These are phyloP conservation scores for Notocelia uddmanniana DNA, from an alignment of 2,888 invertebrate species.

Conservation along the genomic window DNA sequence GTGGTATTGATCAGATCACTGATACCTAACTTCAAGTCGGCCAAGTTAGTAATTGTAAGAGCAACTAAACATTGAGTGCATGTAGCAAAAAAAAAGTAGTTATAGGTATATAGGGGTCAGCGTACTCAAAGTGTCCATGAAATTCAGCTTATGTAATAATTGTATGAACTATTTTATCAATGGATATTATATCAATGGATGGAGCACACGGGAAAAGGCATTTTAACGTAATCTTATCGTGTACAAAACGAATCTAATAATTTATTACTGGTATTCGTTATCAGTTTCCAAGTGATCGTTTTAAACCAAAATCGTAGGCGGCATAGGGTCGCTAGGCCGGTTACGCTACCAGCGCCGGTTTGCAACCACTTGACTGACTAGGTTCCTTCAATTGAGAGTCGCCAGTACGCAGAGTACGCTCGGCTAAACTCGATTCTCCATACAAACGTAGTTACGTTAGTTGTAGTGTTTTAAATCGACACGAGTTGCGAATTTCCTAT, in stretches of 20 bases:
- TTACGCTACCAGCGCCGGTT: too few relatives aligned
- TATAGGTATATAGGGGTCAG: neutral
- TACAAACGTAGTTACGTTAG: too few relatives aligned
- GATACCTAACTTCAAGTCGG: neutral
- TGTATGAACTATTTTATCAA: constrained; percentile 15
- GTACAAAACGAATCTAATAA: constrained; percentile 15
- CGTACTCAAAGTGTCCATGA: neutral
- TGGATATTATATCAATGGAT: constrained; percentile 14
- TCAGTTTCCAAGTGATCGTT: constrained; percentile 11
- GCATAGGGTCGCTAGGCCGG: too few relatives aligned
- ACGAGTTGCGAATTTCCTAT: too few relatives aligned
- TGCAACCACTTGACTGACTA: too few relatives aligned
- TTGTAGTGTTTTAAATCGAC: too few relatives aligned
- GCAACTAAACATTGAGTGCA: too few relatives aligned
- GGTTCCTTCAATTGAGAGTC: too few relatives aligned
- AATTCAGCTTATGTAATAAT: neutral
- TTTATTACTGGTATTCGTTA: constrained; percentile 19
- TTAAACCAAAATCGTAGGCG: neutral
- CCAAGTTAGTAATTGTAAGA: neutral
- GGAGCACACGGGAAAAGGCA: constrained; percentile 17
- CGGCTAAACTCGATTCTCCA: too few relatives aligned
- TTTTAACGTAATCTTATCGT: constrained; percentile 26
- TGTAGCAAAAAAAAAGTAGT: neutral
- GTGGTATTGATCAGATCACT: neutral
- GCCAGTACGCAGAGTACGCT: too few relatives aligned